Evolutionary conservation across 2,797 vertebrate genomes (phyloP).

Genomic region (Lacerta viridis): DNA sequence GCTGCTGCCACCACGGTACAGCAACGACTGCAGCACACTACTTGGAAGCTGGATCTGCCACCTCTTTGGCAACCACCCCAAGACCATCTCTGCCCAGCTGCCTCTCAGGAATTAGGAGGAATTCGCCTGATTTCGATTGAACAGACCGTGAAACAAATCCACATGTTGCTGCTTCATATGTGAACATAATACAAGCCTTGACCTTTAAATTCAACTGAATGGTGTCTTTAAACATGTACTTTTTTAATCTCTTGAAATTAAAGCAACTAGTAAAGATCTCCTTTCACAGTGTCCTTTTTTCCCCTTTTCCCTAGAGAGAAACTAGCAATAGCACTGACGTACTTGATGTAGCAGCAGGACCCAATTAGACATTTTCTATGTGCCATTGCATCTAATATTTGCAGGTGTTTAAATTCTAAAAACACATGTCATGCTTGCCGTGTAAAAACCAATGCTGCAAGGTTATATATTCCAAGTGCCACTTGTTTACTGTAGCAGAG

Average conservation of each 20-base stretch:
- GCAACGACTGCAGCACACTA: too few species aligned
- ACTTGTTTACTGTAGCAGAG: not conserved
- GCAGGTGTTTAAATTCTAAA: not conserved
- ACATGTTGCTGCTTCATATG: not conserved
- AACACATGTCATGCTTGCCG: not conserved
- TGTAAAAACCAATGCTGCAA: not conserved
- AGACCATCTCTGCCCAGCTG: too few species aligned
- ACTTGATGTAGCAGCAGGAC: not conserved
- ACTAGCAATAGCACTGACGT: not conserved
- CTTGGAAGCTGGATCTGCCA: too few species aligned
- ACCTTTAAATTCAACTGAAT: not conserved
- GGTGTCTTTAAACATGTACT: not conserved
- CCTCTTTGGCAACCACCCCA: too few species aligned
- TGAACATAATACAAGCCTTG: not conserved
- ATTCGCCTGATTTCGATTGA: not conserved
- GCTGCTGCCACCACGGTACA: too few species aligned
- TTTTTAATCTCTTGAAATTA: not conserved
- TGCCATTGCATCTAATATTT: not conserved
- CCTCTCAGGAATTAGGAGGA: too few species aligned
- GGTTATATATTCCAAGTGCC: not conserved
- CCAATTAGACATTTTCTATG: too few species aligned
- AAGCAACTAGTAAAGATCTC: not conserved
- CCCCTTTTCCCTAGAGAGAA: not conserved
- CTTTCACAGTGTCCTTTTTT: not conserved
- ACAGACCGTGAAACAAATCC: not conserved